Evolutionary conservation across 1,140 invertebrate species (phyloP).

Genomic region (Aricia agestis): DNA sequence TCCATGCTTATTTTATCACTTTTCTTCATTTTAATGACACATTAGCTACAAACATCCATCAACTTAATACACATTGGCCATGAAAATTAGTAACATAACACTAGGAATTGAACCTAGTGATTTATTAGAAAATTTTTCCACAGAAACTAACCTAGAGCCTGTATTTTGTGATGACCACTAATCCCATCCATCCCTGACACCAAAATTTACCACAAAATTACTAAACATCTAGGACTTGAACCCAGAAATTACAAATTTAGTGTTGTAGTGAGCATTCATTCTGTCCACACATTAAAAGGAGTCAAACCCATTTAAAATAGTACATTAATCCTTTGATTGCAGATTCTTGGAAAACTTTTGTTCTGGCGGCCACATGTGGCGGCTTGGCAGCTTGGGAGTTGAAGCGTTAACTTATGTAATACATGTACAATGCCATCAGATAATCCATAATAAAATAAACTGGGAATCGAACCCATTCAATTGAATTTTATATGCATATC

Average conservation of each 20-base stretch:
- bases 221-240: too few relatives aligned
- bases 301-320: too few relatives aligned
- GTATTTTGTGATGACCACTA: background rate
- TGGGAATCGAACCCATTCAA: slow-evolving; percentile 32
- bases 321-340: too few relatives aligned
- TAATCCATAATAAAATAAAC: background rate
- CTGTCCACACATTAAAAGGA: too few relatives aligned
- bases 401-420: too few relatives aligned
- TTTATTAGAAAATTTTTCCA: background rate
- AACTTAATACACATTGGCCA: background rate
- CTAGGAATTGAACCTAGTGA: background rate
- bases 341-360: too few relatives aligned
- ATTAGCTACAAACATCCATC: background rate
- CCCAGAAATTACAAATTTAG: too few relatives aligned
- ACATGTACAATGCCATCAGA: too few relatives aligned
- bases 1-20: background rate
- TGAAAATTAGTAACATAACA: background rate
- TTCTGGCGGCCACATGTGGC: too few relatives aligned
- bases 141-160: background rate
- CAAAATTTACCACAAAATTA: background rate
- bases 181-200: background rate
- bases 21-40: background rate
- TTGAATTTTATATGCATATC: background rate
- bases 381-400: too few relatives aligned
- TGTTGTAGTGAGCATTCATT: too few relatives aligned